Evolutionary conservation across 2,888 invertebrate genomes (phyloP).

Genomic region (Macrosiphum euphorbiae): DNA sequence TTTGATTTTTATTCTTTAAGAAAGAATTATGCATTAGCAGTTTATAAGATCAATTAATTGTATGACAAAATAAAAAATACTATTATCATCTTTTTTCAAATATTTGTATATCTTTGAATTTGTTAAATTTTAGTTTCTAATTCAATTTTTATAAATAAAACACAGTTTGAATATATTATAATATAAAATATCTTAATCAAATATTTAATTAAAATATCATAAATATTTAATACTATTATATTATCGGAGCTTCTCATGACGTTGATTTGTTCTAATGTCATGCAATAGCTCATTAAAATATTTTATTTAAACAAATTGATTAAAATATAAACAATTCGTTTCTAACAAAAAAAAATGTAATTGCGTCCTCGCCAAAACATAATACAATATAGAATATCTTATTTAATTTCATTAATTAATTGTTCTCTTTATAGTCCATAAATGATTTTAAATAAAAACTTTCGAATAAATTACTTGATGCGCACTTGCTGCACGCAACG

Average conservation of each 20-base stretch:
- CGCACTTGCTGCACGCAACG: neutral
- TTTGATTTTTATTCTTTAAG: neutral
- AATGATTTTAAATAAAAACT: neutral
- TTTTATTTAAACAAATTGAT: neutral
- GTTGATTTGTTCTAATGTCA: neutral
- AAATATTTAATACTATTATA: neutral
- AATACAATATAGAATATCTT: neutral
- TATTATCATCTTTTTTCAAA: neutral
- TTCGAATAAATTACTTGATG: neutral
- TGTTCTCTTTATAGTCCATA: neutral
- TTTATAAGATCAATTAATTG: neutral
- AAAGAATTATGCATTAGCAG: neutral
- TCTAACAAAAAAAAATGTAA: neutral
- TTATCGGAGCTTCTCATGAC: neutral
- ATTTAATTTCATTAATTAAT: neutral
- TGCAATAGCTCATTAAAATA: neutral
- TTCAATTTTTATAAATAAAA: neutral
- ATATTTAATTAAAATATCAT: too few relatives aligned
- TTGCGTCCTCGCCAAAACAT: neutral
- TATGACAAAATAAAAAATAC: neutral
- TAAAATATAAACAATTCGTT: neutral
- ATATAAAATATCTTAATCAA: neutral
- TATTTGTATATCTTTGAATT: neutral
- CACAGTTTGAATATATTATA: neutral
- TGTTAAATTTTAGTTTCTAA: neutral